Evolutionary conservation across 2,888 invertebrate species (phyloP).

Genomic region (Trissolcus japonicus): DNA sequence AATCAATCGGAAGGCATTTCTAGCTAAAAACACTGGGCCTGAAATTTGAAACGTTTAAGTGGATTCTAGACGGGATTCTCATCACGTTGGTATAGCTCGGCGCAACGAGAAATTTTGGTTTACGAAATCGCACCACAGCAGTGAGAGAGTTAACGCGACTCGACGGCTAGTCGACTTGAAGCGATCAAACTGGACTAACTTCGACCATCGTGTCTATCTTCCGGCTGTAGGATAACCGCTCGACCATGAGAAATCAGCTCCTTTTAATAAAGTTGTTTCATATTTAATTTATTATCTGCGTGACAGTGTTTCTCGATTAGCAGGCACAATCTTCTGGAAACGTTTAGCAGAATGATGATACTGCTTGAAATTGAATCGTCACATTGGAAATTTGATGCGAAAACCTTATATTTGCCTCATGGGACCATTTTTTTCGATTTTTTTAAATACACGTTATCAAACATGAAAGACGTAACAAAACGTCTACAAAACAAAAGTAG

Average conservation of each 20-base stretch:
- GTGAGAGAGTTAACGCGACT: slow-evolving; percentile 59
- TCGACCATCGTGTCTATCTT: slow-evolving; percentile 38
- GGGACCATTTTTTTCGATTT: no score
- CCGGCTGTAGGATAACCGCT: slow-evolving; percentile 33
- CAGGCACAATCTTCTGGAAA: slow-evolving; percentile 4
- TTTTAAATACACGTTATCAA: no score
- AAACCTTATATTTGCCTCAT: no score
- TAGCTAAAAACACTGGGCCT: slow-evolving; percentile 19
- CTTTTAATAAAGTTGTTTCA: slow-evolving; percentile 52
- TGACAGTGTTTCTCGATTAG: slow-evolving; percentile 48
- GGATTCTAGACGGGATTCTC: slow-evolving; percentile 51
- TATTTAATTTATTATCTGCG: slow-evolving; percentile 46
- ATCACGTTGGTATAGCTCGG: slow-evolving; percentile 61
- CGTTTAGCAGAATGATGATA: not conserved
- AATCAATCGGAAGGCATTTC: slow-evolving; percentile 31
- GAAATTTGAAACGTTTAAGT: slow-evolving; percentile 47
- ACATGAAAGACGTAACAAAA: no score
- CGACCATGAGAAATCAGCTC: slow-evolving; percentile 50
- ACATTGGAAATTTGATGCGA: not conserved
- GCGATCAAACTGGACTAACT: slow-evolving; percentile 52
- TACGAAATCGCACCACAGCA: slow-evolving; percentile 68
- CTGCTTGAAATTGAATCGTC: slow-evolving; percentile 1
- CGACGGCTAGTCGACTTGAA: slow-evolving; percentile 57
- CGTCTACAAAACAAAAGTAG: slow-evolving; percentile 49
- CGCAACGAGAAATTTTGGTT: slow-evolving; percentile 55